Percentiles rank a stretch among this genome's conserved stretches.
Evolutionary conservation across 2,797 vertebrate species (phyloP).

Genomic region (Enteromius paludinosus): DNA sequence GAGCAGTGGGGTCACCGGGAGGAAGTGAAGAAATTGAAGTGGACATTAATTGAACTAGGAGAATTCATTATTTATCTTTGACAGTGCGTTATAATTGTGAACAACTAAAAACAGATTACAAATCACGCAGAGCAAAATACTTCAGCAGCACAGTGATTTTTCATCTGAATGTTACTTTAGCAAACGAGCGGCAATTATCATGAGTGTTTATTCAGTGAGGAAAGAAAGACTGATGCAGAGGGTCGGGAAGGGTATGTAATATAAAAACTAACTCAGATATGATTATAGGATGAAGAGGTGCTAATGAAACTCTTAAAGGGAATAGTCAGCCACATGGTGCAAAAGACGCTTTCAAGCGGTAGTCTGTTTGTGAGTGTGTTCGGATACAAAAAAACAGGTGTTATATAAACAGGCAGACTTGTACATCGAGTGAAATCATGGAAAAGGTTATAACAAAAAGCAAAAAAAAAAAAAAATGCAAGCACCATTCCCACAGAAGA

Average conservation of each 20-base stretch:
- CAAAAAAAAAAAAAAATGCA: not conserved
- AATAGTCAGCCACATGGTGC: not conserved
- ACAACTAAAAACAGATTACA: constrained; percentile 28
- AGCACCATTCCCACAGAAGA: not conserved
- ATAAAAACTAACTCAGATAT: not conserved
- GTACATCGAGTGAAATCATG: constrained; percentile 16
- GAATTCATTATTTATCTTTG: constrained; percentile 1
- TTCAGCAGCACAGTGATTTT: constrained; percentile 10
- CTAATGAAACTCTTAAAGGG: constrained; percentile 15
- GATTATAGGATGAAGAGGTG: constrained; percentile 27
- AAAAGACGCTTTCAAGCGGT: not conserved
- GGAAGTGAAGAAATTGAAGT: constrained; percentile 15
- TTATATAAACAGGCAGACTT: constrained; percentile 1
- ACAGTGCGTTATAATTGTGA: not conserved
- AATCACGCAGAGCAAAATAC: constrained; percentile 11
- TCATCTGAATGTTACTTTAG: constrained; percentile 6
- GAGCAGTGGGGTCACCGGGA: constrained; percentile 4
- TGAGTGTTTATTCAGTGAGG: constrained; percentile 19
- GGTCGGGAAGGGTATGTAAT: not conserved
- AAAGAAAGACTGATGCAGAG: not conserved
- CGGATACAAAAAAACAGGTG: constrained; percentile 1
- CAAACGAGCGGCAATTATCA: constrained; percentile 13
- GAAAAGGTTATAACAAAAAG: not conserved
- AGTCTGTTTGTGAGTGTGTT: not conserved
- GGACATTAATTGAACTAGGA: constrained; percentile 15